Conservation (phyloP, 2,113 vertebrate species). For the Bothrops jararaca region DNA sequence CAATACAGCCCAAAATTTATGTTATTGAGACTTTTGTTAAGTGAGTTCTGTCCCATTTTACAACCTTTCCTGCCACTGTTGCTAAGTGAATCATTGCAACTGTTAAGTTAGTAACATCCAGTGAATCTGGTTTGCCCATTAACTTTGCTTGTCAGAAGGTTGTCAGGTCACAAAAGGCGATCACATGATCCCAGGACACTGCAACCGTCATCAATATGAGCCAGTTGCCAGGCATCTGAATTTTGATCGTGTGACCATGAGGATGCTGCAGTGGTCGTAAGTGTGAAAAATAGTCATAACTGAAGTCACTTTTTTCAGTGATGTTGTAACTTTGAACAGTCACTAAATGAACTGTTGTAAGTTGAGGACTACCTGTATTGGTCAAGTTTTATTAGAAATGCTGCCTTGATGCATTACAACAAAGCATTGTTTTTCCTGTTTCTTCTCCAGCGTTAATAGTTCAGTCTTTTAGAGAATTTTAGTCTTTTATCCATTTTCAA, state of each 20-base stretch:
- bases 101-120: background rate
- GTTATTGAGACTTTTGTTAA: background rate
- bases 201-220: background rate
- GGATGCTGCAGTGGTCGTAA: background rate
- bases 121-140: background rate
- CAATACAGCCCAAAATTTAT: background rate
- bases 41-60: background rate
- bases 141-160: background rate
- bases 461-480: background rate
- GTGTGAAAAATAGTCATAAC: background rate
- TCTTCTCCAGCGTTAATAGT: background rate
- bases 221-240: background rate
- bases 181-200: background rate
- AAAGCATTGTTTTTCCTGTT: background rate
- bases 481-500: background rate
- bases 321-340: background rate
- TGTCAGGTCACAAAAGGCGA: background rate
- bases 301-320: background rate
- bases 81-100: background rate
- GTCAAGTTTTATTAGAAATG: background rate
- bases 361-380: background rate
- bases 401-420: background rate
- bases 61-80: background rate
- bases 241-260: background rate
- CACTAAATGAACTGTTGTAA: background rate